Base-by-base conservation (phyloP, 2,888 invertebrate species). In the Gortyna flavago region DNA sequence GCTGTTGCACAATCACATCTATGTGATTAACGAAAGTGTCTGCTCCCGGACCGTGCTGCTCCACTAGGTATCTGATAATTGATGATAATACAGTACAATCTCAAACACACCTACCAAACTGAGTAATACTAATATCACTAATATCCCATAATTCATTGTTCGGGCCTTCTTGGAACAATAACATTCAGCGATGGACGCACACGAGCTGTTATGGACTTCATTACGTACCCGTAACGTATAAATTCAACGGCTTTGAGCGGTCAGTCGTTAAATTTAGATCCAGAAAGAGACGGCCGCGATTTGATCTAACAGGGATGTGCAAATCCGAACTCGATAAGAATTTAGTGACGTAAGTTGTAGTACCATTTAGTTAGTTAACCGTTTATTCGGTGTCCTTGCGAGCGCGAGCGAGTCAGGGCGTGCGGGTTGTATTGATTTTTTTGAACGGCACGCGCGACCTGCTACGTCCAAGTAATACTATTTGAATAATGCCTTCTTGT, bases 341-440 rank as follows among this genome's bases (percentile, higher is more conserved):
- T 71, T 64, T 79, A 62, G 81, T 89, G 89, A 88, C 88, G 88
- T 86, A 88, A 88, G 88, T 88, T 90, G 89, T 89, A 86, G 88
- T 88, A 87, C 88, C 87, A 88, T 90, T 92, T 87, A 88, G 87
- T 88, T 88, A 89, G 88, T 90, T 89, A 89, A 89, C 89, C 88
- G 84, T 91, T 91, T 89, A 88, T 89, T 90, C 87, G 85, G 87
- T 92, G 94, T 92, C 93, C 93, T 93, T 93, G 93, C 87, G 87
- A 89, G 87, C 90, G 90, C 91, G 90, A 90, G 89, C 91, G 89
- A 91, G 90, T 89, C 90, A 87, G 88, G 92, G 88, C 91, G 89
- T 91, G 93, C 90, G 91, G 90, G 88, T 91, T 90, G 92, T 95
- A 95, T 95, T 94, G 95, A 95, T 95, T 95, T 94, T 93, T 95